These are phyloP conservation scores for Artibeus lituratus DNA, from an alignment of 2,797 vertebrate species.

Conservation along the genomic window DNA sequence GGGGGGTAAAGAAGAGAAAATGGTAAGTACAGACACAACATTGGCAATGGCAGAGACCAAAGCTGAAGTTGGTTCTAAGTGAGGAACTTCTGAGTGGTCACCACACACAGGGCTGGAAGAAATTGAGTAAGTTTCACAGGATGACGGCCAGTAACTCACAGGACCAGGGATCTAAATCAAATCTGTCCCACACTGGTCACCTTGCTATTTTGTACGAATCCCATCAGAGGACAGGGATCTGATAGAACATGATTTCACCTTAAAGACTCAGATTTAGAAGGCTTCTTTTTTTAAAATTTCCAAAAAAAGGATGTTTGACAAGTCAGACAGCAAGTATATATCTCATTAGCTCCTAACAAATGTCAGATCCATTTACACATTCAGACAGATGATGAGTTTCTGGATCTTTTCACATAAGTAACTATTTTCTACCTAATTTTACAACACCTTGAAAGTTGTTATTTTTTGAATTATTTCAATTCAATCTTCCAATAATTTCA, in stretches of 20 bases:
- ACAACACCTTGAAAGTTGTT: neutral
- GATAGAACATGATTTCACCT: neutral
- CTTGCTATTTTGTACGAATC: neutral
- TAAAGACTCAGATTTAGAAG: conserved; percentile 39
- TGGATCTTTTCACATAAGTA: conserved; percentile 38
- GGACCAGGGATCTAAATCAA: neutral
- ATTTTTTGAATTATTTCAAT: conserved; percentile 4
- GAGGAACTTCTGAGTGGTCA: neutral
- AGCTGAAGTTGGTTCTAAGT: neutral
- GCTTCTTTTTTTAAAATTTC: neutral
- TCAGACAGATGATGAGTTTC: conserved; percentile 39
- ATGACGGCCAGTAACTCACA: neutral
- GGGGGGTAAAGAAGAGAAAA: fast-evolving
- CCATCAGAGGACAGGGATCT: neutral
- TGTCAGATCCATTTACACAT: conserved; percentile 54
- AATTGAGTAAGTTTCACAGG: neutral
- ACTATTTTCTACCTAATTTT: conserved; percentile 50
- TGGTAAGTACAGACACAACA: neutral
- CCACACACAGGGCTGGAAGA: neutral
- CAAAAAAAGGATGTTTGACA: conserved; percentile 8
- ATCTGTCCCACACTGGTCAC: neutral
- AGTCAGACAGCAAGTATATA: conserved; percentile 30
- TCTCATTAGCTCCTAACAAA: conserved; percentile 55
- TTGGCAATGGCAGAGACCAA: neutral
- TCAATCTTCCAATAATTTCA: neutral